Evolutionary conservation across 2,113 vertebrate species (phyloP).

Genomic region (Hippocampus barbouri): DNA sequence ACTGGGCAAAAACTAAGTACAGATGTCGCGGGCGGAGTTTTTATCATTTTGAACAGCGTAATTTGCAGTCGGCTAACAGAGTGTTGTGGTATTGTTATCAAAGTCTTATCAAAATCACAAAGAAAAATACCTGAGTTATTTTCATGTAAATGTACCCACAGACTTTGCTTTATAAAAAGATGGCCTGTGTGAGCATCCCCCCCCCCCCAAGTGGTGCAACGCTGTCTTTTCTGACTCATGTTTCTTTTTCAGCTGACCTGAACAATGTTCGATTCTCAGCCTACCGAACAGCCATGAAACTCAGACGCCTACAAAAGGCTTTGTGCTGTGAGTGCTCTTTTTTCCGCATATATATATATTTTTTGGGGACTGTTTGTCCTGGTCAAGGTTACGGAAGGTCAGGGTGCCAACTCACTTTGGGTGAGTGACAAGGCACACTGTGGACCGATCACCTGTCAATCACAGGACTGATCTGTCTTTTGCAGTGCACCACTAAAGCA

Average conservation of each 20-base stretch:
- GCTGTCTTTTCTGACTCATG: background rate
- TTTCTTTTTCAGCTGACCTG: slow-evolving; percentile 66
- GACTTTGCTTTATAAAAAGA: background rate
- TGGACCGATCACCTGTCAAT: background rate
- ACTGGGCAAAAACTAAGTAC: no score
- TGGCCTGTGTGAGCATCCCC: background rate
- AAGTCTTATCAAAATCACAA: background rate
- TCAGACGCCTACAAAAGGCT: slow-evolving; percentile 95
- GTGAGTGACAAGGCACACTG: background rate
- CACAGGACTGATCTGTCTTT: background rate
- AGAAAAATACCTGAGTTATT: background rate
- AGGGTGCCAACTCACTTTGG: background rate
- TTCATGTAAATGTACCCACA: background rate
- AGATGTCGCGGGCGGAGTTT: no score
- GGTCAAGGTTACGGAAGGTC: background rate
- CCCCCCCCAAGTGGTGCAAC: background rate
- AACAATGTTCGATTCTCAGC: slow-evolving; percentile 98
- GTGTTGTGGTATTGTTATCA: background rate
- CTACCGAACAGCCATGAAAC: slow-evolving; percentile 97
- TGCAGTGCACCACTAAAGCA: background rate
- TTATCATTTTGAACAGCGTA: no score
- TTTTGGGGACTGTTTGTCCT: background rate
- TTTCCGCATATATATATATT: background rate
- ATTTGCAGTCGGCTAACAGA: no score
- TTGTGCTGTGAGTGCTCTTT: slow-evolving; percentile 86